phyloP scores from a whole-genome alignment of 1,140 invertebrate species.

The Acyrthosiphon pisum region DNA sequence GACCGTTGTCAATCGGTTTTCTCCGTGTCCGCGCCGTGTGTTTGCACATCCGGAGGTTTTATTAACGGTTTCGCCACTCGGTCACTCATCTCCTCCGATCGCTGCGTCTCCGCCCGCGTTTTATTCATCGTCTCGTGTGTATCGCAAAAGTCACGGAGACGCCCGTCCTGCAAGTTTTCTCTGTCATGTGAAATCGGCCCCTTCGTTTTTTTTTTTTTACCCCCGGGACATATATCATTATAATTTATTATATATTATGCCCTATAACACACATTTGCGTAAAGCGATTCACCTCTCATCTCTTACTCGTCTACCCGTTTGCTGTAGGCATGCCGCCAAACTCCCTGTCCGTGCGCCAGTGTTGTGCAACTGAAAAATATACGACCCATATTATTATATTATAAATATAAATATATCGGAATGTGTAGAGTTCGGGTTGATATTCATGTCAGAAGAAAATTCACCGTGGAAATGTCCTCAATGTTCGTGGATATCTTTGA shows the following conservation, averaged over 20 bases:
- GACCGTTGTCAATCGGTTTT: conserved; percentile 32
- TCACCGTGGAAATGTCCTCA: not conserved
- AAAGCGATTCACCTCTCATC: not conserved
- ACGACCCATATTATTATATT: not conserved
- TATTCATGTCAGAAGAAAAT: not conserved
- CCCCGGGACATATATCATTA: not conserved
- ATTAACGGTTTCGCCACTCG: not conserved
- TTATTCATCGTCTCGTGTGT: not conserved
- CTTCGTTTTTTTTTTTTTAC: not conserved
- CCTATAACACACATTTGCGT: not conserved
- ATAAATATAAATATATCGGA: not conserved
- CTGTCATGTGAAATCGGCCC: not conserved
- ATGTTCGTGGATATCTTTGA: not conserved
- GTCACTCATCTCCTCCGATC: not conserved
- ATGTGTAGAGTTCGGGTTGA: not conserved
- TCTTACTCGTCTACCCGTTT: not conserved
- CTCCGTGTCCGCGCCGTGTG: not conserved
- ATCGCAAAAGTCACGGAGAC: not conserved
- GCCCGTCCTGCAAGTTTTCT: not conserved
- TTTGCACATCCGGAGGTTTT: not conserved
- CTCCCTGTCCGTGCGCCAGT: too few relatives aligned
- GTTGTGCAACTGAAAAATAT: not conserved
- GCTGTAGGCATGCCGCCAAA: not conserved
- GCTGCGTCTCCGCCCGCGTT: too few relatives aligned
- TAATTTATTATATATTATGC: not conserved